These are phyloP conservation scores for Acipenser oxyrinchus DNA, from an alignment of 2,797 vertebrate species.

Conservation along the genomic window DNA sequence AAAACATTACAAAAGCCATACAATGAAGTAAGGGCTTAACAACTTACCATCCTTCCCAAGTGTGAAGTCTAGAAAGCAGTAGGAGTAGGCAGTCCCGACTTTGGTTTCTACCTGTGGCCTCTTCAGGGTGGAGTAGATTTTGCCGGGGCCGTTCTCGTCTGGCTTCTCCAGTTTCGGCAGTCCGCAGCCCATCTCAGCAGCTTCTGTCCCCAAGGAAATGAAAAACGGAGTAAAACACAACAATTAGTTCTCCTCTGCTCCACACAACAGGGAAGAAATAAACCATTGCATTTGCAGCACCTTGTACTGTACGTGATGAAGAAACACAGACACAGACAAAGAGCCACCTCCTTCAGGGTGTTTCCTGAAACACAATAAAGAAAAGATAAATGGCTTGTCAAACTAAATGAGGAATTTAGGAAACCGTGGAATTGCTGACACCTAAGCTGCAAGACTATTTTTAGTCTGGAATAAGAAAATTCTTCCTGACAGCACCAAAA, in stretches of 20 bases:
- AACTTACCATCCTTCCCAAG: conserved; percentile 76
- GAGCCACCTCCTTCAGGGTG: conserved; percentile 15
- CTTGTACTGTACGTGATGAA: background rate
- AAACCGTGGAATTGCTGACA: conserved; percentile 16
- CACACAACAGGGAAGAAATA: background rate
- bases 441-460: conserved; percentile 15
- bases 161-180: conserved; percentile 80
- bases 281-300: background rate
- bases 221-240: conserved; percentile 16
- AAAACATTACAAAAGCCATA: too few species aligned
- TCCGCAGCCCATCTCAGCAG: conserved; percentile 81
- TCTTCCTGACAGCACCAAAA: conserved; percentile 4
- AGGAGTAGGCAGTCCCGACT: conserved; percentile 82
- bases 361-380: conserved; percentile 27
- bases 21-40: too few species aligned
- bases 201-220: conserved; percentile 30
- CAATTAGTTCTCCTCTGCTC: background rate
- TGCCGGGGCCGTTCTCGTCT: conserved; percentile 76
- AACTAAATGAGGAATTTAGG: background rate
- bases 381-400: conserved; percentile 24
- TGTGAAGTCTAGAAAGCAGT: conserved; percentile 86
- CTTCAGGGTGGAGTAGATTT: conserved; percentile 89
- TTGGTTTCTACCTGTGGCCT: conserved; percentile 91
- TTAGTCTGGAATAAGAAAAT: conserved; percentile 13
- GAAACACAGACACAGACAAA: conserved; percentile 5